phyloP scores from a whole-genome alignment of 2,113 vertebrate genomes.

The Lepisosteus oculatus region DNA sequence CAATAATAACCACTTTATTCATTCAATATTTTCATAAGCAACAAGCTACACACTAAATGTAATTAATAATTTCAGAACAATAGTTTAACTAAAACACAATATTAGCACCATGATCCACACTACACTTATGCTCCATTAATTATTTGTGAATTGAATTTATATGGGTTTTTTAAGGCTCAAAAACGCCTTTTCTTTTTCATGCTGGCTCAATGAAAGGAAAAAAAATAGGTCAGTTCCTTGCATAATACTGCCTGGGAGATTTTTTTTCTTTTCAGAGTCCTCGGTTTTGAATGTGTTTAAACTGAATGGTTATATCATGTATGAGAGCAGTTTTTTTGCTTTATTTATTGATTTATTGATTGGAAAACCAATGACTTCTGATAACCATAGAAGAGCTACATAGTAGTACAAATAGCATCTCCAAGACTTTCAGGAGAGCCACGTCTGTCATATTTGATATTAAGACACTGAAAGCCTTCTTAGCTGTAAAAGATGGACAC shows the following conservation, averaged over 20 bases:
- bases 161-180: background rate
- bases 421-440: background rate
- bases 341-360: slow-evolving; percentile 4
- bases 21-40: too few species aligned
- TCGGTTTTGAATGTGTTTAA: background rate
- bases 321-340: background rate
- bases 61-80: too few species aligned
- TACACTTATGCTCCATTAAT: background rate
- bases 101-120: too few species aligned
- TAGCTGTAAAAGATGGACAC: too few species aligned
- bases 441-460: too few species aligned
- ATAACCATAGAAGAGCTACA: background rate
- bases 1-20: background rate
- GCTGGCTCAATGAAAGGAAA: too few species aligned
- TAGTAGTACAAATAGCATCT: background rate
- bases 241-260: background rate
- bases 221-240: too few species aligned
- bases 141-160: background rate
- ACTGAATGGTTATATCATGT: background rate
- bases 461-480: too few species aligned
- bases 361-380: slow-evolving; percentile 1
- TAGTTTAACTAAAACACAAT: too few species aligned
- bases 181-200: too few species aligned
- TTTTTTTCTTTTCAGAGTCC: slow-evolving; percentile 31
- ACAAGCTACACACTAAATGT: too few species aligned